These are phyloP conservation scores for Saturnia japonica DNA, from an alignment of 2,888 invertebrate species.

Conservation along the genomic window DNA sequence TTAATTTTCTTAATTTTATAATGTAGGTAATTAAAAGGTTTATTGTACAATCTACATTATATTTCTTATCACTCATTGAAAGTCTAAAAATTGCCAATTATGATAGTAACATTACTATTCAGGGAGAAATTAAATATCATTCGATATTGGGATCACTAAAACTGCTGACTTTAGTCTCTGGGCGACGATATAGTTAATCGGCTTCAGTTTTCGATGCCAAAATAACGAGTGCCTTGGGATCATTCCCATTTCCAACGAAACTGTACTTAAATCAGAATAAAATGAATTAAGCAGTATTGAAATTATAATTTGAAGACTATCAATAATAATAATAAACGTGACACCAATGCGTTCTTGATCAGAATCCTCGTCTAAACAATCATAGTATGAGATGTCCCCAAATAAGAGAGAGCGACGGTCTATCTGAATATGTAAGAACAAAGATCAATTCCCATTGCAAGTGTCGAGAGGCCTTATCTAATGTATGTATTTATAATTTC, in stretches of 20 bases:
- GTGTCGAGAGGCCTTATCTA: too few species aligned
- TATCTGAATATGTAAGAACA: background rate
- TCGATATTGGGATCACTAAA: conserved; percentile 2
- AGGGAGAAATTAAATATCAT: conserved; percentile 5
- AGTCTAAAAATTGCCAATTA: background rate
- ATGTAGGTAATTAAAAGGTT: too few species aligned
- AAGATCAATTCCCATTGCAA: background rate
- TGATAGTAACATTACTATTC: conserved; percentile 4
- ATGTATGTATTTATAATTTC: too few species aligned
- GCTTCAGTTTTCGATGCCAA: conserved; percentile 40
- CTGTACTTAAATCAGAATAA: conserved; percentile 9
- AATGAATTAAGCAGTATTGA: background rate
- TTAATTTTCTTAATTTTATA: too few species aligned
- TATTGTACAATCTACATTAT: background rate
- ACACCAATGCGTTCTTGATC: background rate
- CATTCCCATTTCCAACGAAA: conserved; percentile 29
- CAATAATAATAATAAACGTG: background rate
- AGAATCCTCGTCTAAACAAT: background rate
- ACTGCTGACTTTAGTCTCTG: conserved; percentile 38
- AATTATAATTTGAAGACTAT: background rate
- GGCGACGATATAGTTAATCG: conserved; percentile 42
- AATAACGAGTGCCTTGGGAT: conserved; percentile 48
- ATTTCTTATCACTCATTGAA: background rate
- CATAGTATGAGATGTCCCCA: background rate
- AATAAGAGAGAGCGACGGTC: background rate